phyloP scores from a whole-genome alignment of 2,797 vertebrate genomes.

The Microctenopoma stevenorrisi region DNA sequence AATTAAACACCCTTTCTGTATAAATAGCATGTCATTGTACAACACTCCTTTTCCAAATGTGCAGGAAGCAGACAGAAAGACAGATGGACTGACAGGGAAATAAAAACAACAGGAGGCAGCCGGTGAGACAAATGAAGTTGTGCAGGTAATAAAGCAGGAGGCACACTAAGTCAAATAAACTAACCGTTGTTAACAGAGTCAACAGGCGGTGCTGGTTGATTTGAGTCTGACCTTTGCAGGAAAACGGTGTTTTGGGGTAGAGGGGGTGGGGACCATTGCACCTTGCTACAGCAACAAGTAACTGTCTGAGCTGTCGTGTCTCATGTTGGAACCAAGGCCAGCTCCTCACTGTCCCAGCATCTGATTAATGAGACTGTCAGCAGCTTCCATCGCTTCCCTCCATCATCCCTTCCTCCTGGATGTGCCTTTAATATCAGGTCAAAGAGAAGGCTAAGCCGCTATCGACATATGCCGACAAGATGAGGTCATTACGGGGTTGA shows the following conservation, averaged over 20 bases:
- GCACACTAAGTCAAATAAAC: slow-evolving; percentile 38
- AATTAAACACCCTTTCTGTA: slow-evolving; percentile 94
- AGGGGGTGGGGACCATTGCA: background rate
- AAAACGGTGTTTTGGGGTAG: background rate
- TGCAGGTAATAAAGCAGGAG: slow-evolving; percentile 48
- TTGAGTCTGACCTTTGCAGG: slow-evolving; percentile 44
- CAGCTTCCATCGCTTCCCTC: slow-evolving; percentile 45
- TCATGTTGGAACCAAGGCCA: slow-evolving; percentile 39
- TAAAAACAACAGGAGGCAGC: slow-evolving; percentile 20
- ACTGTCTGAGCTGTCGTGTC: slow-evolving; percentile 11
- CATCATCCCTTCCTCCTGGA: slow-evolving; percentile 56
- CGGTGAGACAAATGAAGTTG: slow-evolving; percentile 32
- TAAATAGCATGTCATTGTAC: slow-evolving; percentile 87
- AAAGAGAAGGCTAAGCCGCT: slow-evolving; percentile 35
- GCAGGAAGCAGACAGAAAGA: slow-evolving; percentile 67
- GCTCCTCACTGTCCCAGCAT: slow-evolving; percentile 36
- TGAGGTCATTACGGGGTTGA: slow-evolving; percentile 16
- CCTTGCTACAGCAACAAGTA: slow-evolving; percentile 35
- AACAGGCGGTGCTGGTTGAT: slow-evolving; percentile 26
- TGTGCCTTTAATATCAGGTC: slow-evolving; percentile 51
- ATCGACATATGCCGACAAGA: slow-evolving; percentile 29
- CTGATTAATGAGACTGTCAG: slow-evolving; percentile 69
- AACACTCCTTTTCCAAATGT: slow-evolving; percentile 79
- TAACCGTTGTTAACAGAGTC: slow-evolving; percentile 32
- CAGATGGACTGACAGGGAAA: slow-evolving; percentile 19